A percentile compares a stretch with the other conserved stretches of the same genome.
Evolutionary conservation across 2,888 invertebrate genomes (phyloP).

Genomic region (Eupithecia inturbata): DNA sequence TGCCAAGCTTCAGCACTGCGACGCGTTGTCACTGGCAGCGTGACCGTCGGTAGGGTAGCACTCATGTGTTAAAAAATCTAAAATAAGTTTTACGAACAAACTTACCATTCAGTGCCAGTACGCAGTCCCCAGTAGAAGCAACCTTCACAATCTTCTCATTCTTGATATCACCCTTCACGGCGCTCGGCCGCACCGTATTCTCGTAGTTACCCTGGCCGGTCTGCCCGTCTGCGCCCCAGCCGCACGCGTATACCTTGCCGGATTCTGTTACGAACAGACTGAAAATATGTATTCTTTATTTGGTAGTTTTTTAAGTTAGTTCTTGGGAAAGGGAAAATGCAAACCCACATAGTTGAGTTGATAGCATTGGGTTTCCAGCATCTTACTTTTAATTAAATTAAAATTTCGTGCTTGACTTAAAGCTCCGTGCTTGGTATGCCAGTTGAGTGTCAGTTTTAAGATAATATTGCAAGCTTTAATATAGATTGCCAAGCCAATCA

Average conservation of each 20-base stretch:
- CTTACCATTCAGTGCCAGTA: constrained; percentile 93
- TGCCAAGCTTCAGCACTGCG: too few species aligned
- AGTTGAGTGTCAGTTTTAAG: neutral
- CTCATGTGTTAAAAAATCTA: neutral
- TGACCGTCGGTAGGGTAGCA: too few species aligned
- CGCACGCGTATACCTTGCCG: constrained; percentile 94
- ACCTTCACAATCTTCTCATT: constrained; percentile 92
- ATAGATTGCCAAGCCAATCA: neutral
- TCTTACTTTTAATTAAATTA: neutral
- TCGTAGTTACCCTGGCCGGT: constrained; percentile 91
- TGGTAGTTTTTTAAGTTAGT: neutral
- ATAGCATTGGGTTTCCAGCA: neutral
- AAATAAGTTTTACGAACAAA: neutral
- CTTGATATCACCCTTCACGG: constrained; percentile 91
- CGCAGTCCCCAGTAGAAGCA: constrained; percentile 92
- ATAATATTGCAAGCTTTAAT: neutral
- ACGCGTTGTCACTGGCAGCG: too few species aligned
- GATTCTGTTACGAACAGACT: constrained; percentile 90
- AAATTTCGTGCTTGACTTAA: neutral
- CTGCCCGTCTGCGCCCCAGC: constrained; percentile 98
- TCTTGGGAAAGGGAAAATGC: neutral
- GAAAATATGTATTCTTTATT: constrained; percentile 53
- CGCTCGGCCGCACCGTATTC: constrained; percentile 83
- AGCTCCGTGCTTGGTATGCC: neutral
- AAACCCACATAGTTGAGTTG: neutral